A percentile compares a stretch with the other conserved stretches of the same genome.
Conservation (phyloP, 2,113 vertebrate genomes). For the Ammodytes marinus region DNA sequence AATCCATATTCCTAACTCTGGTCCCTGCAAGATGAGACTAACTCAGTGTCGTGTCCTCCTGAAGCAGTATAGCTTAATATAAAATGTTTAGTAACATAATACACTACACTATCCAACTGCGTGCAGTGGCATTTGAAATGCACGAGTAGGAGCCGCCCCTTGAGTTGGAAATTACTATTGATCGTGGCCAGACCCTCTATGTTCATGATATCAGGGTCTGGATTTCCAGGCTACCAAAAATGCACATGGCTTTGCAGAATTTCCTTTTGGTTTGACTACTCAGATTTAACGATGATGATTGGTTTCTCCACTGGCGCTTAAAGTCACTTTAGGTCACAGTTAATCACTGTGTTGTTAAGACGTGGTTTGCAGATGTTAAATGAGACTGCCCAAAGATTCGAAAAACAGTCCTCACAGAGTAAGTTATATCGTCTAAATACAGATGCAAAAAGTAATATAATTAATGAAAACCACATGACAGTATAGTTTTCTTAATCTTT, state of each 20-base stretch:
- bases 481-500: not conserved
- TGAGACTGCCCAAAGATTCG: not conserved
- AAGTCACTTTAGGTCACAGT: not conserved
- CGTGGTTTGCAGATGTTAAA: slow-evolving; percentile 18
- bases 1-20: no score
- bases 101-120: no score
- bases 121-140: no score
- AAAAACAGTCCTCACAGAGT: not conserved
- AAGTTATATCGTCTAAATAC: not conserved
- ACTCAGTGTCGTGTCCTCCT: no score
- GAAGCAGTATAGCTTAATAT: no score
- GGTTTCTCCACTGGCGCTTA: slow-evolving; percentile 13
- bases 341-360: slow-evolving; percentile 2
- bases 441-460: not conserved
- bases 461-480: not conserved
- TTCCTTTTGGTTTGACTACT: not conserved
- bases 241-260: not conserved
- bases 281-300: slow-evolving; percentile 8
- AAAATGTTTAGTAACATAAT: no score
- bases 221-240: not conserved
- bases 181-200: no score
- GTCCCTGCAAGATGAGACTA: no score
- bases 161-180: no score
- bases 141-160: no score
- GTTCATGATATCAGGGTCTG: no score